phyloP scores from a whole-genome alignment of 2,113 vertebrate genomes.

The Podilymbus podiceps region DNA sequence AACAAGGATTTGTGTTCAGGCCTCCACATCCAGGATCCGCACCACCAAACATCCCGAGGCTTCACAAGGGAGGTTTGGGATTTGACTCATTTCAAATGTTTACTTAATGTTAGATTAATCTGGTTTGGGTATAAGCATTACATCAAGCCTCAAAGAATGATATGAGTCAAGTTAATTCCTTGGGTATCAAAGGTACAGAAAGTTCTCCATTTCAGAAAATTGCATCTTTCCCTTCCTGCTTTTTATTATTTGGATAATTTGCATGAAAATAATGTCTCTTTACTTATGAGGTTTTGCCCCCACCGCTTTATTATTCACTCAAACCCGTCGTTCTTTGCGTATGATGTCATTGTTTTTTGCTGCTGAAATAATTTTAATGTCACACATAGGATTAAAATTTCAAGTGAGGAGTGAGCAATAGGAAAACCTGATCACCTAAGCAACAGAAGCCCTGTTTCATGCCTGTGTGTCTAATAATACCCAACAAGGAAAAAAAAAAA shows the following conservation, averaged over 20 bases:
- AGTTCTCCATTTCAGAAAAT: background rate
- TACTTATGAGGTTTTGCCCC: background rate
- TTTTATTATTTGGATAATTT: background rate
- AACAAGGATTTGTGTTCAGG: background rate
- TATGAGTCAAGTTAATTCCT: background rate
- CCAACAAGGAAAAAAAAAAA: background rate
- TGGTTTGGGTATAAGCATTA: background rate
- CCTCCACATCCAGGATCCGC: background rate
- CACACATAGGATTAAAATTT: constrained; percentile 30
- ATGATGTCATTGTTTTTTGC: background rate
- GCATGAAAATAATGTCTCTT: background rate
- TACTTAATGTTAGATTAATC: background rate
- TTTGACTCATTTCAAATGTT: background rate
- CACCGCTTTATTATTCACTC: background rate
- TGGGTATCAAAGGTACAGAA: background rate
- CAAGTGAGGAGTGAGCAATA: constrained; percentile 3
- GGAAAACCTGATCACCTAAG: constrained; percentile 43
- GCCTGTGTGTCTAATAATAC: background rate
- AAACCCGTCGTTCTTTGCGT: background rate
- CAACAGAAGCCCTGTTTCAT: background rate
- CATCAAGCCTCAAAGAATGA: background rate
- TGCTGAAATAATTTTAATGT: constrained; percentile 1
- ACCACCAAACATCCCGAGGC: background rate
- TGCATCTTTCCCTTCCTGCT: background rate
- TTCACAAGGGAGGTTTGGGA: background rate